A percentile compares a stretch with the other conserved stretches of the same genome.
phyloP scores from a whole-genome alignment of 2,797 vertebrate genomes.

The Falco novaeseelandiae region DNA sequence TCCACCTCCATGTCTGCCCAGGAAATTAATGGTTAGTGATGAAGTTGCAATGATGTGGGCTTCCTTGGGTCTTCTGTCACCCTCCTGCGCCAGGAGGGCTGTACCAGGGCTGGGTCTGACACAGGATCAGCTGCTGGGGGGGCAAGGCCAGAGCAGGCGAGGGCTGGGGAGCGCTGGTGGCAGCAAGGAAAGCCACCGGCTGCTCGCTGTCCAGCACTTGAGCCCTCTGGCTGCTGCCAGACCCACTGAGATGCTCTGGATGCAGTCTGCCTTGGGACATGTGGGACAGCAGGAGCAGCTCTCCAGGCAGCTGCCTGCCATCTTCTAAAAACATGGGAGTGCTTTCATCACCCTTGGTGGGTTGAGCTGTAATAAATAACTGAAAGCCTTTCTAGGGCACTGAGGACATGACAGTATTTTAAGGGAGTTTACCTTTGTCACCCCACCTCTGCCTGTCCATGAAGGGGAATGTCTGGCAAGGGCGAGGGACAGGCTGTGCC shows the following conservation, averaged over 20 bases:
- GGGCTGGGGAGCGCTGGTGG: not conserved
- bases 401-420: not conserved
- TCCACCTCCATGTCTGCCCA: not conserved
- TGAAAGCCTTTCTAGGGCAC: not conserved
- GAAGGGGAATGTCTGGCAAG: not conserved
- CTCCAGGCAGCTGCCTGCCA: not conserved
- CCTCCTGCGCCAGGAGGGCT: not conserved
- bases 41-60: not conserved
- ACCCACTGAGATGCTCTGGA: not conserved
- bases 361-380: not conserved
- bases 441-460: not conserved
- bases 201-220: not conserved
- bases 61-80: not conserved
- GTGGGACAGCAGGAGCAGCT: no score
- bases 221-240: not conserved
- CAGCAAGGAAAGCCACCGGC: not conserved
- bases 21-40: fast-evolving
- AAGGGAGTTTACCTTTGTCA: not conserved
- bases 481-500: not conserved
- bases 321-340: not conserved
- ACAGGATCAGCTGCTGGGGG: not conserved
- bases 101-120: not conserved
- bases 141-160: not conserved
- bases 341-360: not conserved
- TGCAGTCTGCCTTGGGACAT: no score